Evolutionary conservation across 1,140 invertebrate genomes (phyloP).

Genomic region (Brevipalpus yothersi): DNA sequence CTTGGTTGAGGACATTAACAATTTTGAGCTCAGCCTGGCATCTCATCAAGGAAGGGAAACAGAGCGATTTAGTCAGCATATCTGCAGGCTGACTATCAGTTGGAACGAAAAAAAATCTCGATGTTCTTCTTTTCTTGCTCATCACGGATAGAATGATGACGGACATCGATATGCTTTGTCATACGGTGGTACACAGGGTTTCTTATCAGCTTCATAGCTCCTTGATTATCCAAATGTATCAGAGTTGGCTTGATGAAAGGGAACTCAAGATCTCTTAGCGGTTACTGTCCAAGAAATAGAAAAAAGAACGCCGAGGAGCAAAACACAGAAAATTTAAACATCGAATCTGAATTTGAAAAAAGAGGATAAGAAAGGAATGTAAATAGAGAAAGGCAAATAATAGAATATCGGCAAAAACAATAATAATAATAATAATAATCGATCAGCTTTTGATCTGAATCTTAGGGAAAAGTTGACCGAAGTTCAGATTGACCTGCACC

Average conservation of each 20-base stretch:
- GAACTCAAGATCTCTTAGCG: constrained; percentile 11
- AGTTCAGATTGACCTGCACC: too few relatives aligned
- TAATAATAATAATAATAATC: too few relatives aligned
- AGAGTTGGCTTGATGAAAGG: neutral
- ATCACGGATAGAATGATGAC: constrained; percentile 18
- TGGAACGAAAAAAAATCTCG: neutral
- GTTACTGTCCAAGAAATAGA: too few relatives aligned
- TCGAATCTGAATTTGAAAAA: too few relatives aligned
- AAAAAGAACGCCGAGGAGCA: too few relatives aligned
- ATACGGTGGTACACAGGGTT: constrained; percentile 16
- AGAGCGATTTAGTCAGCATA: neutral
- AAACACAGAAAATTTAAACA: too few relatives aligned
- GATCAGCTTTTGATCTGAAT: too few relatives aligned
- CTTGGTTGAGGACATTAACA: neutral
- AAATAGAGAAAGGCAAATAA: too few relatives aligned
- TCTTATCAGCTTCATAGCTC: constrained; percentile 16
- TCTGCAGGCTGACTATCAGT: neutral
- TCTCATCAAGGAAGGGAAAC: neutral
- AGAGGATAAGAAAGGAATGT: too few relatives aligned
- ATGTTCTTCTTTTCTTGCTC: neutral
- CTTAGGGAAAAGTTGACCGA: too few relatives aligned
- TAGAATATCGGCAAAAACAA: too few relatives aligned
- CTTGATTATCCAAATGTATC: constrained; percentile 16
- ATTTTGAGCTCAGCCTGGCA: neutral
- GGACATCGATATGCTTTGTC: constrained; percentile 20